Evolutionary conservation across 2,888 invertebrate genomes (phyloP).

Genomic region (Druceiella hillmani): DNA sequence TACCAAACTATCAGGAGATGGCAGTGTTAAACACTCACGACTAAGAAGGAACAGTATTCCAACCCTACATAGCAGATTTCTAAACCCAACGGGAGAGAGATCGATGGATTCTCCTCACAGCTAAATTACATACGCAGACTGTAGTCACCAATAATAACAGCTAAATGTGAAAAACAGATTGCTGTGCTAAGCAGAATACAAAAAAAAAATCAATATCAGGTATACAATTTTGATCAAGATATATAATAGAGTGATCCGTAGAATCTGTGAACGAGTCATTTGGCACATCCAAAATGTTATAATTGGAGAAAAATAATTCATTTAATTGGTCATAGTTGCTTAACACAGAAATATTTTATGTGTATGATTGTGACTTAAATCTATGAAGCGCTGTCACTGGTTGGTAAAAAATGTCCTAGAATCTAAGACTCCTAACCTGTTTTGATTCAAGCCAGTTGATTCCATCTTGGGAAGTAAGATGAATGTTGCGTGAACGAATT

Average conservation of each 20-base stretch:
- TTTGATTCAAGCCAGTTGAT: constrained; percentile 81
- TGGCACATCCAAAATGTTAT: constrained; percentile 83
- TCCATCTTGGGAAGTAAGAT: constrained; percentile 68
- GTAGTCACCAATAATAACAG: too few species aligned
- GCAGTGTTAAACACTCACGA: too few species aligned
- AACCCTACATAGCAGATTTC: too few species aligned
- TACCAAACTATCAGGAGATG: too few species aligned
- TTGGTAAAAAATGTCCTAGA: constrained; percentile 72
- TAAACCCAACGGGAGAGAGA: too few species aligned
- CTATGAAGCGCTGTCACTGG: constrained; percentile 70
- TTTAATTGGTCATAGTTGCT: constrained; percentile 71
- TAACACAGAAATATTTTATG: constrained; percentile 82
- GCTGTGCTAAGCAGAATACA: too few species aligned
- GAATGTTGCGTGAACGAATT: constrained; percentile 73
- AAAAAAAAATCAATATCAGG: too few species aligned
- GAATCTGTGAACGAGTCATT: constrained; percentile 79
- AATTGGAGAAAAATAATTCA: constrained; percentile 79
- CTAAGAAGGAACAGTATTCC: too few species aligned
- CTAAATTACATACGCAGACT: too few species aligned
- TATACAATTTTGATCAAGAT: constrained; percentile 83
- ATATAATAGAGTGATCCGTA: constrained; percentile 69
- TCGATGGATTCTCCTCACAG: too few species aligned
- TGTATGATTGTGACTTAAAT: constrained; percentile 84
- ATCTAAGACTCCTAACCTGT: constrained; percentile 76
- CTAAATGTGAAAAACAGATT: too few species aligned